Evolutionary conservation across 2,113 vertebrate genomes (phyloP), one percentile per base, ranked within the genome.

Genomic region (Lanius ludovicianus): DNA sequence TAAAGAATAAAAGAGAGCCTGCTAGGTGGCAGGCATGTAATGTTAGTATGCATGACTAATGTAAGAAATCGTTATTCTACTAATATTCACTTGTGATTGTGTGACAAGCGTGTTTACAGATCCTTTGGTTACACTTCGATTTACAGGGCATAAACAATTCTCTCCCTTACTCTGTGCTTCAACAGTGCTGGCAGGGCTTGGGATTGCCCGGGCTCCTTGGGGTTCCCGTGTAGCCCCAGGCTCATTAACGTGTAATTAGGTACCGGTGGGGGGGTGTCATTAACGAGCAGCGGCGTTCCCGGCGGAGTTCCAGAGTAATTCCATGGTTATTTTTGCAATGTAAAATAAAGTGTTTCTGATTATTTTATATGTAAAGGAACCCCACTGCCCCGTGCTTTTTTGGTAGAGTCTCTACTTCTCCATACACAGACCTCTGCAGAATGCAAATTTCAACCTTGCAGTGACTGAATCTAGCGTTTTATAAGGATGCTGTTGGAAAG

Each of bases 21-120:
- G 97, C 98, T 95, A 28, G 91, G 97, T 96, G 97, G 96, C 98
- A 97, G 98, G 98, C 97, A 74, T 98, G 98, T 99, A 99, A 98
- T 99, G 99, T 99, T 99, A 99, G 99, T 98, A 99, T 99, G 99
- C 99, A 99, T 99, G 99, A 99, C 97, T 98, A 99, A 98, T 98
- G 98, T 98, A 99, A 98, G 97, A 98, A 98, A 98, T 98, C 97
- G 99, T 98, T 99, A 98, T 98, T 98, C 99, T 98, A 98, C 98
- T 99, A 99, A 99, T 99, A 99, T 76, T 99, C 98, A 99, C 98
- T 98, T 98, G 98, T 99, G 99, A 98, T 99, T 98, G 99, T 99
- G 98, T 99, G 98, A 98, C 98, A 98, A 98, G 98, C 96, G 98
- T 99, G 99, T 99, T 99, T 99, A 99, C 99, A 99, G 99, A 99